Base-by-base conservation (phyloP, 2,888 invertebrate genomes). In the Vesta saturnalis region DNA sequence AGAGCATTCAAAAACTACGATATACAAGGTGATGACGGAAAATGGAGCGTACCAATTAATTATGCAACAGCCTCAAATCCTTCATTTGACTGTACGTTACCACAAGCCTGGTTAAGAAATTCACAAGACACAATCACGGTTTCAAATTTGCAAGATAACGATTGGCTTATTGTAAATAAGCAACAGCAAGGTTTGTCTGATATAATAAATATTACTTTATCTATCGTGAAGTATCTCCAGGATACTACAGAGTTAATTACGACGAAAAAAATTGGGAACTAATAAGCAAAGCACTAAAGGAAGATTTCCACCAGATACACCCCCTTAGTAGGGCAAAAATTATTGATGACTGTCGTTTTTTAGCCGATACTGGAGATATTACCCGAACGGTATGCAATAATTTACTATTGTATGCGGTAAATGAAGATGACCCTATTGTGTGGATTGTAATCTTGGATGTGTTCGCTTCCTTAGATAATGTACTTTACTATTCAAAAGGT, bases 211-310 rank as follows among this genome's bases (percentile, higher is more conserved):
- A n/a, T n/a, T n/a, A n/a, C n/a, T n/a, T n/a, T n/a, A n/a, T n/a
- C n/a, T n/a, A n/a, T n/a, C n/a, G n/a, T n/a, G n/a, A n/a, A n/a
- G n/a, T n/a, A n/a, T n/a, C n/a, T n/a, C n/a, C n/a, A n/a, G 90
- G 89, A 0, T 85, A 90, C 0, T 93, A 91, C 83, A 89, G 92
- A 69, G 90, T 94, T 54, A 93, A 92, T 83, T 94, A 94, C 81
- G 94, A 94, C 79, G 78, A 83, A 1, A 85, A 86, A 59, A 94
- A 94, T 83, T 94, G 94, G 94, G 83, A 87, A 46, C 83, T 92
- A 64, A 82, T 94, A 8, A 82, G 83, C 1, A 75, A 77, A 0
- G 86, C 84, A 6, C 78, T 91, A 61, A 73, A 65, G 0, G 81
- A 86, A 1, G 82, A 85, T 68, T 83, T 85, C 47, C 10, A 14